Conservation (phyloP, 2,113 vertebrate species). For the human (Homo sapiens) region DNA sequence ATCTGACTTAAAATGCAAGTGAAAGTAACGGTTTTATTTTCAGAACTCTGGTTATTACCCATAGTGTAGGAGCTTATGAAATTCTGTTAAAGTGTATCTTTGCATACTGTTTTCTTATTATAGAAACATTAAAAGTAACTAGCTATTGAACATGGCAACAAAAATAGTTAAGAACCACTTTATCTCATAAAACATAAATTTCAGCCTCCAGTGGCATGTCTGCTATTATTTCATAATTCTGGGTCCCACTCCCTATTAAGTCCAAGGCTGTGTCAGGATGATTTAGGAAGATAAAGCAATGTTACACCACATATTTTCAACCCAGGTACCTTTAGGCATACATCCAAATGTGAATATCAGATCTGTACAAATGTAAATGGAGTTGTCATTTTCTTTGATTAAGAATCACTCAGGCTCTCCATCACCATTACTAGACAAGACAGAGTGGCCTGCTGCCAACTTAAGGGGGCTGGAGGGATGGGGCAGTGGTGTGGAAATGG, state of each 20-base stretch:
- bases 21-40: slow-evolving; percentile 53
- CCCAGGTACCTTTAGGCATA: slow-evolving; percentile 58
- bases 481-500: background rate
- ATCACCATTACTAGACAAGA: slow-evolving; percentile 27
- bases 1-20: slow-evolving; percentile 51
- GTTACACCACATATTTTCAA: background rate
- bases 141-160: slow-evolving; percentile 8
- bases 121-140: slow-evolving; percentile 39
- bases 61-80: background rate
- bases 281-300: background rate
- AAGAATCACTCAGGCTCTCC: slow-evolving; percentile 61
- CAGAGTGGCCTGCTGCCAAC: background rate
- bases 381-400: slow-evolving; percentile 72
- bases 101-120: slow-evolving; percentile 31
- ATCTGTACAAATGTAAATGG: slow-evolving; percentile 64
- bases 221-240: background rate
- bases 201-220: background rate
- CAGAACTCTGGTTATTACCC: slow-evolving; percentile 21
- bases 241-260: background rate
- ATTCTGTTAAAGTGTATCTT: slow-evolving; percentile 8
- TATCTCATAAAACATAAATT: slow-evolving; percentile 36
- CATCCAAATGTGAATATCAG: slow-evolving; percentile 58
- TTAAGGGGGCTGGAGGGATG: background rate
- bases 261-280: rapidly evolving
- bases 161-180: slow-evolving; percentile 30